A percentile compares a stretch with the other conserved stretches of the same genome.
Conservation (phyloP, 2,797 vertebrate species). For the Novumbra hubbsi region DNA sequence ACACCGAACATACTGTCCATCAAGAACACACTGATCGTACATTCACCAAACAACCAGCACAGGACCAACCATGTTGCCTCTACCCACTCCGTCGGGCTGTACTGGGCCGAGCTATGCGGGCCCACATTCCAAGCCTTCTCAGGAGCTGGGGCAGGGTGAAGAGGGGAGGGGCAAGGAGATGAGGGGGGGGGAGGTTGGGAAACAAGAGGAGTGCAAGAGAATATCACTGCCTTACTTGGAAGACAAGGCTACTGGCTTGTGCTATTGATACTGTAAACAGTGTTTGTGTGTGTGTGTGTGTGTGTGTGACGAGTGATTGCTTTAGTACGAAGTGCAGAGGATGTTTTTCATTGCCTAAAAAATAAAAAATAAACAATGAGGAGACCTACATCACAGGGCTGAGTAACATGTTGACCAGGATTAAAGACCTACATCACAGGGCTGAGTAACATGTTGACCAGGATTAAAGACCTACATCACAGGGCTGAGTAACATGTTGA, state of each 20-base stretch:
- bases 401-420: no score
- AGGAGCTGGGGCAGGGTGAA: conserved; percentile 51
- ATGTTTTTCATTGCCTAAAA: not conserved
- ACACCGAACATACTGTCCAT: no score
- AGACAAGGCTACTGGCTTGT: conserved; percentile 47
- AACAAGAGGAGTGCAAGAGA: not conserved
- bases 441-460: no score
- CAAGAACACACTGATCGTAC: no score
- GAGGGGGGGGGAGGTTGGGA: conserved; percentile 48
- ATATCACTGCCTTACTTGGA: conserved; percentile 66
- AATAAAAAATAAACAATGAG: not conserved
- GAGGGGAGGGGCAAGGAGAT: conserved; percentile 21
- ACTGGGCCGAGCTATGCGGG: conserved; percentile 35
- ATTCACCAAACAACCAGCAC: no score
- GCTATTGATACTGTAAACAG: conserved; percentile 60
- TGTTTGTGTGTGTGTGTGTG: not conserved
- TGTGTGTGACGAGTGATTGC: conserved; percentile 5
- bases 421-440: no score
- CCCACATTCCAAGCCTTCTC: conserved; percentile 69
- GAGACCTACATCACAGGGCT: not conserved
- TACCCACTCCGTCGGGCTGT: conserved; percentile 29
- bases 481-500: no score
- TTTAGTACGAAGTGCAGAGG: not conserved
- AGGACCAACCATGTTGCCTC: conserved; percentile 19
- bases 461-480: no score